Evolutionary conservation across 2,888 invertebrate species (phyloP).

Genomic region (Apomyelois bistriatella): DNA sequence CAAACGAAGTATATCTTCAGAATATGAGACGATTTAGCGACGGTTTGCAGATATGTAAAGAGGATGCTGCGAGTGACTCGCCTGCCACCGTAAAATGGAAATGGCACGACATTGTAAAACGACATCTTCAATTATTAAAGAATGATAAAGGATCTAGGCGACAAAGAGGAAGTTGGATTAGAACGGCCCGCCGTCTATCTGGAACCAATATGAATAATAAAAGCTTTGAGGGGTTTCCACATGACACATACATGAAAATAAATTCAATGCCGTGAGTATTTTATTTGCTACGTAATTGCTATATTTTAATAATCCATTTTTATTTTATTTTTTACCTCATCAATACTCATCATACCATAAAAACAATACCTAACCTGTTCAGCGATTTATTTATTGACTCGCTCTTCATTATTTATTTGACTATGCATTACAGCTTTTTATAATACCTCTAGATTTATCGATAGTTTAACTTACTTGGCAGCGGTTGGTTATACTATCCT

Average conservation of each 20-base stretch:
- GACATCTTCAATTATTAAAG: slow-evolving; percentile 69
- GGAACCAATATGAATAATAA: slow-evolving; percentile 56
- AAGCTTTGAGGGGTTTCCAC: slow-evolving; percentile 50
- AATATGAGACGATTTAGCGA: slow-evolving; percentile 76
- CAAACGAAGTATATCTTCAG: slow-evolving; percentile 73
- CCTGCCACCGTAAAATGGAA: slow-evolving; percentile 75
- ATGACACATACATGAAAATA: slow-evolving; percentile 69
- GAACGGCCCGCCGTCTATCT: slow-evolving; percentile 67
- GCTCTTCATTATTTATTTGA: too few species aligned
- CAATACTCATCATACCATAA: too few species aligned
- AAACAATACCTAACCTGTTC: too few species aligned
- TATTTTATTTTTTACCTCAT: too few species aligned
- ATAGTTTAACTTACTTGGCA: too few species aligned
- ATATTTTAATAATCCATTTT: too few species aligned
- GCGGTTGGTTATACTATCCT: too few species aligned
- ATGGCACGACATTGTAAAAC: slow-evolving; percentile 76
- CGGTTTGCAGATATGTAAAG: slow-evolving; percentile 73
- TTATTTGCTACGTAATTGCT: too few species aligned
- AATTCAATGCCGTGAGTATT: slow-evolving; percentile 73
- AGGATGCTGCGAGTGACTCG: slow-evolving; percentile 75
- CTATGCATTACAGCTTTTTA: too few species aligned
- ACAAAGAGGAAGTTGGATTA: slow-evolving; percentile 73
- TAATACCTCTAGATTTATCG: too few species aligned
- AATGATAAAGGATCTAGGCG: slow-evolving; percentile 70
- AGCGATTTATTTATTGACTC: too few species aligned